These are phyloP conservation scores for Eurystomus gularis DNA, from an alignment of 2,113 vertebrate genomes.

Conservation along the genomic window DNA sequence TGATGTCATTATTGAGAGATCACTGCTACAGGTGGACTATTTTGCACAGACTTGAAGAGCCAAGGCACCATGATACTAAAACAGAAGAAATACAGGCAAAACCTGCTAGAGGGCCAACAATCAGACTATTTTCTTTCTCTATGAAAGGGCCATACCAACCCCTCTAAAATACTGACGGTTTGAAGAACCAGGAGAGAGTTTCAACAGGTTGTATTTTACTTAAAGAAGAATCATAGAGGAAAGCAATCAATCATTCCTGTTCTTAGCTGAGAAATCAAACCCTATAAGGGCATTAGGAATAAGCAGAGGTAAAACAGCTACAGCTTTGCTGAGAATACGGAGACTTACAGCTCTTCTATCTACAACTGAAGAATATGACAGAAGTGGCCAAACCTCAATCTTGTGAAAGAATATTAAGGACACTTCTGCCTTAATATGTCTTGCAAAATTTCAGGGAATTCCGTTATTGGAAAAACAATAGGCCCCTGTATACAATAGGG, in stretches of 20 bases:
- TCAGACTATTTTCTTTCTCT: not conserved
- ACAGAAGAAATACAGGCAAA: not conserved
- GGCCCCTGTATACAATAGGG: not conserved
- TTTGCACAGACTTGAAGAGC: not conserved
- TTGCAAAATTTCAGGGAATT: not conserved
- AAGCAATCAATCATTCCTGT: not conserved
- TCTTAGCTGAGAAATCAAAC: not conserved
- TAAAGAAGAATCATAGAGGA: not conserved
- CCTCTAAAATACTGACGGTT: not conserved
- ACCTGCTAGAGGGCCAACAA: not conserved
- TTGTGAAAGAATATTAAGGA: not conserved
- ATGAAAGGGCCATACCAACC: not conserved
- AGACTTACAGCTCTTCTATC: not conserved
- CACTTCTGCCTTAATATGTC: not conserved
- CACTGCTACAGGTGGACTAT: not conserved
- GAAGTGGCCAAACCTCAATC: not conserved
- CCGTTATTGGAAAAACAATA: not conserved
- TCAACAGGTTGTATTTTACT: not conserved
- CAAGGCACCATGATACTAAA: not conserved
- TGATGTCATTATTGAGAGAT: not conserved
- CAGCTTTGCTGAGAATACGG: not conserved
- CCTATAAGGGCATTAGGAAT: not conserved
- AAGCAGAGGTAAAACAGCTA: not conserved
- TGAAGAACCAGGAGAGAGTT: not conserved
- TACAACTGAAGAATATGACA: not conserved